Conservation (phyloP, 1,140 invertebrate species). For the Bombus sibiricus region DNA sequence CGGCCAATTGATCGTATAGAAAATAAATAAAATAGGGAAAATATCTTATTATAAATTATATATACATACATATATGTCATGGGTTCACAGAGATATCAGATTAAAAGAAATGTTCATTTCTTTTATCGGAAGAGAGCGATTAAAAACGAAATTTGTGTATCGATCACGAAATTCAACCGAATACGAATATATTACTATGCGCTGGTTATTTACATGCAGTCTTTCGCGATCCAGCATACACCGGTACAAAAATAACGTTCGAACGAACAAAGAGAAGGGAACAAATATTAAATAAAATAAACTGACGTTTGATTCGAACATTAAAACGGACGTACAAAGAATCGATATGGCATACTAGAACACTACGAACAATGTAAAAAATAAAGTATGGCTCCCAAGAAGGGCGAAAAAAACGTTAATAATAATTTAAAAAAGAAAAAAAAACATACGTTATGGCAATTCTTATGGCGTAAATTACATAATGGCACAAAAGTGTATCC, state of each 20-base stretch:
- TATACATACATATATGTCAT: background rate
- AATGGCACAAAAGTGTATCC: constrained; percentile 61
- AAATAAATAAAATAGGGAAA: background rate
- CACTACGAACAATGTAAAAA: constrained; percentile 38
- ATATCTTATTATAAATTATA: background rate
- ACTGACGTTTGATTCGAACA: constrained; percentile 19
- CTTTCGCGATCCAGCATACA: constrained; percentile 57
- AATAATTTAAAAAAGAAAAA: background rate
- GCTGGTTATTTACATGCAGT: constrained; percentile 67
- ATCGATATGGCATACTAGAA: constrained; percentile 7
- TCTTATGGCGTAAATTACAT: constrained; percentile 64
- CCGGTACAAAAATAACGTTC: constrained; percentile 51
- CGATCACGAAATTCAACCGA: constrained; percentile 22
- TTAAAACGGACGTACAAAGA: constrained; percentile 23
- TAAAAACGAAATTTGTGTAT: constrained; percentile 9
- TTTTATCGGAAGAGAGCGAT: background rate
- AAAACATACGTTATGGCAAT: constrained; percentile 67
- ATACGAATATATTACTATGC: constrained; percentile 69
- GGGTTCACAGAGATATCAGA: background rate
- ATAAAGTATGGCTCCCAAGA: constrained; percentile 29
- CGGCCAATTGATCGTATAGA: background rate
- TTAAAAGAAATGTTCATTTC: background rate
- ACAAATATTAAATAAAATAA: constrained; percentile 31
- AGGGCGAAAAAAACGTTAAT: background rate
- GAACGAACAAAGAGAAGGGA: constrained; percentile 21